phyloP scores from a whole-genome alignment of 2,113 vertebrate genomes.

The Halichoerus grypus region DNA sequence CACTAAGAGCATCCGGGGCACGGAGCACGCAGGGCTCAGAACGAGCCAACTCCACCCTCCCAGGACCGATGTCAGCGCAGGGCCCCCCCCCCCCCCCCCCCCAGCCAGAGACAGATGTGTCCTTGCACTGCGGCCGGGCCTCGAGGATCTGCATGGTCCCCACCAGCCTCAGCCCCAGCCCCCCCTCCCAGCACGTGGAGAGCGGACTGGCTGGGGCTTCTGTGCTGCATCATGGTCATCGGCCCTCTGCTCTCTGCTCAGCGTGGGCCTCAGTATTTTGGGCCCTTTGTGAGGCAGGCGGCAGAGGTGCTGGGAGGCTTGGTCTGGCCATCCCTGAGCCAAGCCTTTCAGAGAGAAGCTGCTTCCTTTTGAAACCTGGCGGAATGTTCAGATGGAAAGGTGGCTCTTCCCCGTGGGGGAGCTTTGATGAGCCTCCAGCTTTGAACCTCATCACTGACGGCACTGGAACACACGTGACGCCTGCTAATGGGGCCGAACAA shows the following conservation, averaged over 20 bases:
- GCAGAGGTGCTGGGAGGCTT: background rate
- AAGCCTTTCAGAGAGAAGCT: background rate
- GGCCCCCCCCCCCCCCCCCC: accelerated
- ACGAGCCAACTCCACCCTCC: background rate
- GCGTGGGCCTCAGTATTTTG: background rate
- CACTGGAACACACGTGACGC: background rate
- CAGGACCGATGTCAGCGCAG: accelerated
- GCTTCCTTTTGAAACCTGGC: background rate
- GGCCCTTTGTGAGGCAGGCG: background rate
- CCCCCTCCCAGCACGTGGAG: accelerated
- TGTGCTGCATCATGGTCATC: accelerated
- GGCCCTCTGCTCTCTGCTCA: background rate
- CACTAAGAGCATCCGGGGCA: accelerated
- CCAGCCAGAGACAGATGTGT: accelerated
- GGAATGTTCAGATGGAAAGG: accelerated
- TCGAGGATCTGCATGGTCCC: accelerated
- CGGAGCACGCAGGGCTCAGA: background rate
- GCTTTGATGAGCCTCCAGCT: constrained; percentile 49
- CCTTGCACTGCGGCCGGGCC: accelerated
- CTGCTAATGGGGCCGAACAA: background rate
- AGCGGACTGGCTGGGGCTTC: background rate
- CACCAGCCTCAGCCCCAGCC: accelerated
- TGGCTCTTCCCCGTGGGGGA: background rate
- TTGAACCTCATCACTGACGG: background rate
- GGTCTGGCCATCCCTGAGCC: background rate